Conservation (phyloP, 53 echinoderm and acorn worm genomes). For the Holothuria leucospilota region DNA sequence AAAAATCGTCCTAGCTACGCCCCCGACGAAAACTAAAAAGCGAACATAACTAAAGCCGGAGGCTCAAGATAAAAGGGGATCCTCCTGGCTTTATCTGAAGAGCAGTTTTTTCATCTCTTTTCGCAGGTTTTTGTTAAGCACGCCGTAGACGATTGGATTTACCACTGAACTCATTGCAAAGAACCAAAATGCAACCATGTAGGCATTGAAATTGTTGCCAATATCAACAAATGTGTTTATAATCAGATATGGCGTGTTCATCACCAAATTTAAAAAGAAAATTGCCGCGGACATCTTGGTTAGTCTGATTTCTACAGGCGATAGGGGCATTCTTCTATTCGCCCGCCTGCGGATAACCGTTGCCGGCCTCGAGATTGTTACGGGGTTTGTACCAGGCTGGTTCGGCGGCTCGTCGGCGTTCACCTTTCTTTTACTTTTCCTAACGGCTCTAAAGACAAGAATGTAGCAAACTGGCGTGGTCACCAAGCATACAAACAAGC, state of each 20-base stretch:
- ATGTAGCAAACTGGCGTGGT: not conserved
- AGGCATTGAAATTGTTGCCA: not conserved
- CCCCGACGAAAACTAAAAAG: too few relatives aligned
- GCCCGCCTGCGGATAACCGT: not conserved
- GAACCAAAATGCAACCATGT: not conserved
- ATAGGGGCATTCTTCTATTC: not conserved
- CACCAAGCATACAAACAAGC: conserved; percentile 2
- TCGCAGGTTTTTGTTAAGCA: conserved; percentile 6
- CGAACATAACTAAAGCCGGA: too few relatives aligned
- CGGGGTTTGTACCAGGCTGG: too few relatives aligned
- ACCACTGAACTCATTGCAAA: not conserved
- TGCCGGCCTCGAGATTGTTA: too few relatives aligned
- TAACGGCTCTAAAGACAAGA: not conserved
- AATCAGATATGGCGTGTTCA: not conserved
- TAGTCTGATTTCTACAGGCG: not conserved
- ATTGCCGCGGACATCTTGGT: not conserved
- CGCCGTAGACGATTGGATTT: conserved; percentile 7
- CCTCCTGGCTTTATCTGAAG: too few relatives aligned
- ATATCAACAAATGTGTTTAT: not conserved
- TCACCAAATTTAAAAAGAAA: not conserved
- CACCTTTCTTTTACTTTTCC: not conserved
- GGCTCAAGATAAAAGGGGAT: too few relatives aligned
- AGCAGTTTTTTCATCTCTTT: not conserved
- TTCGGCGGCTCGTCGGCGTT: too few relatives aligned
- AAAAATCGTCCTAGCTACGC: too few relatives aligned